Percentiles rank a stretch among this genome's conserved stretches.
These are phyloP conservation scores for Hystrix brachyura DNA, from an alignment of 2,113 vertebrate species.

Conservation along the genomic window DNA sequence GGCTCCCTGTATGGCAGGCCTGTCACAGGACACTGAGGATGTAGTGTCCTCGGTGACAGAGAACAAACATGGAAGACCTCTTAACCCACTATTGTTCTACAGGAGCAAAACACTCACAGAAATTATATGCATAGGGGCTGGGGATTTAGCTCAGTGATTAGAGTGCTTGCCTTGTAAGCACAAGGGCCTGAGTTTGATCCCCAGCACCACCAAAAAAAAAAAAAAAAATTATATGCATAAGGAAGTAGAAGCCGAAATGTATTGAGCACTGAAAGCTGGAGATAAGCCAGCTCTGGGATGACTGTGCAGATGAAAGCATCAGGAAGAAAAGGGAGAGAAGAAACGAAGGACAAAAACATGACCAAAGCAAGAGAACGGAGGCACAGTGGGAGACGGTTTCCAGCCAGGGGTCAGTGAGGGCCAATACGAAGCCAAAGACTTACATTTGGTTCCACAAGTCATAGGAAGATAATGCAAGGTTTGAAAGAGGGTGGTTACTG, in stretches of 20 bases:
- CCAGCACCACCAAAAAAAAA: too few relatives aligned
- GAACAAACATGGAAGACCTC: background rate
- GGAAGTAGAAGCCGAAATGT: background rate
- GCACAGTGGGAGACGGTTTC: fast-evolving
- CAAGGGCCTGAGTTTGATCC: too few relatives aligned
- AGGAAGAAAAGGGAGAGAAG: background rate
- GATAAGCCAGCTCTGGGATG: background rate
- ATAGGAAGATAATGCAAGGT: background rate
- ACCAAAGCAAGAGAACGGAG: too few relatives aligned
- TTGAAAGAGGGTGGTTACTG: background rate
- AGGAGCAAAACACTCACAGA: background rate
- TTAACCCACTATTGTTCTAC: background rate
- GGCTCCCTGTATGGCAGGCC: too few relatives aligned
- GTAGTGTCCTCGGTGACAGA: background rate
- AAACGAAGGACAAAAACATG: fast-evolving
- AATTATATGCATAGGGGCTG: background rate
- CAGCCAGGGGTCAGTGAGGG: fast-evolving
- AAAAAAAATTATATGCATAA: background rate
- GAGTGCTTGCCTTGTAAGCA: too few relatives aligned
- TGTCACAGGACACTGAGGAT: background rate
- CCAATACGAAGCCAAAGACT: background rate
- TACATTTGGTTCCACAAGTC: background rate
- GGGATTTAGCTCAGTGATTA: too few relatives aligned
- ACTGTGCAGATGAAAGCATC: background rate
- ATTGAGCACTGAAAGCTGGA: background rate